These are phyloP conservation scores for Schlechtendalia chinensis DNA, from an alignment of 1,140 invertebrate species.

Conservation along the genomic window DNA sequence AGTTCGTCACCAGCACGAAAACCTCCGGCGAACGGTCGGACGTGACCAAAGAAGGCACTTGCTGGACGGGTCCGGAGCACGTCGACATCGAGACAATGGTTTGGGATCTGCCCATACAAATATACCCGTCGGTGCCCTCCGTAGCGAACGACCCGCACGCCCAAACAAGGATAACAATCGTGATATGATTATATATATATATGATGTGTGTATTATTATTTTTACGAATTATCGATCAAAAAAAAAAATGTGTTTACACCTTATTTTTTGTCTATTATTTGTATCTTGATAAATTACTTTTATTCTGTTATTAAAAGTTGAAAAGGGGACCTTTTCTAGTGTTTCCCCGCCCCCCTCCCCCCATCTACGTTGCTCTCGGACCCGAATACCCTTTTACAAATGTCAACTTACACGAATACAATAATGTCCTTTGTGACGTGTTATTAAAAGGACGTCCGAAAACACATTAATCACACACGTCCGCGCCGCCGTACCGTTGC, in stretches of 20 bases:
- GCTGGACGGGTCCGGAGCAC: constrained; percentile 79
- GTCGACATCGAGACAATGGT: constrained; percentile 95
- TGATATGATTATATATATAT: constrained; percentile 23
- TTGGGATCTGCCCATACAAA: constrained; percentile 92
- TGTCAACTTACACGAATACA: constrained; percentile 47
- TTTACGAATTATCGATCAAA: constrained; percentile 33
- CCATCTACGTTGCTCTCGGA: neutral
- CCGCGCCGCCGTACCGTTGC: neutral
- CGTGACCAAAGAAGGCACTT: constrained; percentile 46
- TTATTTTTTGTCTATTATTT: constrained; percentile 49
- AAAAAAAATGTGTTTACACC: constrained; percentile 23
- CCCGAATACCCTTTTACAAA: constrained; percentile 45
- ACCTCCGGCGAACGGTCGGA: constrained; percentile 41
- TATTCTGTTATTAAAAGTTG: constrained; percentile 47
- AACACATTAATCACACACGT: constrained; percentile 36
- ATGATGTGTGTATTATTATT: constrained; percentile 8
- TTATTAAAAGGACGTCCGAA: constrained; percentile 44
- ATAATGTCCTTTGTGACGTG: constrained; percentile 37
- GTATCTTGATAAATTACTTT: constrained; percentile 46
- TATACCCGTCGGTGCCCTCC: constrained; percentile 84
- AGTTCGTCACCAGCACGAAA: constrained; percentile 80
- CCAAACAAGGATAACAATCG: constrained; percentile 49
- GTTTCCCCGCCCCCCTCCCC: constrained; percentile 15
- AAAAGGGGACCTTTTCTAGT: constrained; percentile 44
- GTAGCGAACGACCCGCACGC: constrained; percentile 62